Base-by-base conservation (phyloP, 2,888 invertebrate genomes). In the Parascotia fuliginaria region DNA sequence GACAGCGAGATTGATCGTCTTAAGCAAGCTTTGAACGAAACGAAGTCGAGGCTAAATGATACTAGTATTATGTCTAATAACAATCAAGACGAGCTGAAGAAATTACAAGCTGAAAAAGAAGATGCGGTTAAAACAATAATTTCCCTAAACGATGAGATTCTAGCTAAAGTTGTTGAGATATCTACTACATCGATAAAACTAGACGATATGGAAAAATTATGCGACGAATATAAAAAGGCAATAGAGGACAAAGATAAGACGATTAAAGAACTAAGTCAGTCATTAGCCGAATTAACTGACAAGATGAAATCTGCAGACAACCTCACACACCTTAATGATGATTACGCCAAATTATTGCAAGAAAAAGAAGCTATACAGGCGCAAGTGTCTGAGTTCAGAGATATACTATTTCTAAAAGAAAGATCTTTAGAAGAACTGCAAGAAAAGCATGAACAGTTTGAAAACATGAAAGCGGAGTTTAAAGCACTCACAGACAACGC, bases 181-280 rank as follows among this genome's bases (percentile, higher is more conserved):
- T 73, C 82, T 28, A 60, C 44, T 14, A 42, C 89, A 1, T 69
- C 75, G 3, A 53, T 39, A 7, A 65, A 53, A 14, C 38, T 81
- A 13, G 73, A 78, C 40, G 77, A 83, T 45, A 53, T 75, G 6
- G 77, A 85, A 60, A 76, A 68, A 46, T 22, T 53, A 7, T 60
- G 62, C 29, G 42, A 55, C 9, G 68, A 83, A 44, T 73, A 73
- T 48, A 80, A 79, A 68, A 47, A 41, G 29, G 42, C 48, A 31
- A 66, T 84, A 44, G 77, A 77, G 29, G 63, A 47, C 12, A 89
- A 85, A 75, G 83, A 87, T 38, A 85, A 87, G 70, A 81, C 87
- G 73, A 84, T 90, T 38, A 83, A 88, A 62, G 85, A 87, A 62
- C 64, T 90, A 0, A 84, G 75, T 49, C 81, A 87, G 58, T 81